A percentile compares a stretch with the other conserved stretches of the same genome.
Evolutionary conservation across 37 sponge, comb jelly and placozoan species (phyloP).

Genomic region (Tethya wilhelma): DNA sequence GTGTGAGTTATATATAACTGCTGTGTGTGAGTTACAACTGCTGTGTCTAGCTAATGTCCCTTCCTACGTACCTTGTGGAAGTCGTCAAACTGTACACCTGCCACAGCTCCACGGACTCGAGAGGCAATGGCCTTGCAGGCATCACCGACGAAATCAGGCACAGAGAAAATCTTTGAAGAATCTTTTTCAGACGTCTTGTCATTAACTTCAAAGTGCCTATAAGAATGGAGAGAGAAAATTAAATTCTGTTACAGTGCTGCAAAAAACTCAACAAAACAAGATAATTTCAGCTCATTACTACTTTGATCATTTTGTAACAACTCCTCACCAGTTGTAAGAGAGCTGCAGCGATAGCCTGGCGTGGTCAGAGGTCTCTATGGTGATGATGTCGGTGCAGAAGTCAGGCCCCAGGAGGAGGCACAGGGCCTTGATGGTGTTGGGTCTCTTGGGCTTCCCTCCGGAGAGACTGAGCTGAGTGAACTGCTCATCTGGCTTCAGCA

Average conservation of each 20-base stretch:
- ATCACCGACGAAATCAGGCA: constrained; percentile 99
- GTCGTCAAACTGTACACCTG: constrained; percentile 98
- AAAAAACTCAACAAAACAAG: background rate
- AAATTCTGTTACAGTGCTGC: background rate
- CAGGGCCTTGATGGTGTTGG: constrained; percentile 96
- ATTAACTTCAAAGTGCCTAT: constrained; percentile 85
- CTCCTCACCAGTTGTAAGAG: constrained; percentile 94
- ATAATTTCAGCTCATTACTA: too few species aligned
- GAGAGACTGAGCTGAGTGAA: constrained; percentile 99
- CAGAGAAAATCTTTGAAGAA: constrained; percentile 94
- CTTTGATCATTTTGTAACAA: background rate
- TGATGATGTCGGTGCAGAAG: constrained; percentile 99
- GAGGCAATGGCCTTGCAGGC: constrained; percentile 99
- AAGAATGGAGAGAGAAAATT: background rate
- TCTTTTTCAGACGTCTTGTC: constrained; percentile 62
- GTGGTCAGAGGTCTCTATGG: constrained; percentile 99
- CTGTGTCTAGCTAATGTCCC: background rate
- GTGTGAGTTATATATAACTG: background rate
- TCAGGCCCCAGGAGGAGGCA: constrained; percentile 99
- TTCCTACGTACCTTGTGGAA: constrained; percentile 89
- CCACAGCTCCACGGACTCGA: constrained; percentile 97
- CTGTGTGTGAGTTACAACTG: background rate
- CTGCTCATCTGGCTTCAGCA: constrained; percentile 99
- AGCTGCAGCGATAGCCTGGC: constrained; percentile 96
- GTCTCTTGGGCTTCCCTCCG: constrained; percentile 99